phyloP scores from a whole-genome alignment of 2,888 invertebrate species.

The Drosophila dives region DNA sequence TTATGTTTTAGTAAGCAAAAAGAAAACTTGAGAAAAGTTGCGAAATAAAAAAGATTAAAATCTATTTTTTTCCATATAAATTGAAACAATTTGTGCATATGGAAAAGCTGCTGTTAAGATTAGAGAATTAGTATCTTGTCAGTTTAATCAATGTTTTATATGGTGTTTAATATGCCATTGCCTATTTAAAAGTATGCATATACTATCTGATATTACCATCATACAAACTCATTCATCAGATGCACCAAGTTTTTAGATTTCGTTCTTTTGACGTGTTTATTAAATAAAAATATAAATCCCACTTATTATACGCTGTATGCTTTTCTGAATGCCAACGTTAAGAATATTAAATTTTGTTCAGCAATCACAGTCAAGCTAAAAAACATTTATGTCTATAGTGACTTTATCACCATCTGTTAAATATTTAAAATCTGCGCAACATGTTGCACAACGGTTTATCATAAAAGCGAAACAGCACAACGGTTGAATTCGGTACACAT shows the following conservation, averaged over 20 bases:
- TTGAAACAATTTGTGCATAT: constrained; percentile 37
- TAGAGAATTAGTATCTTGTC: neutral
- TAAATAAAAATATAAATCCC: neutral
- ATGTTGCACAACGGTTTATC: neutral
- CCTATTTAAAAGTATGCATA: constrained; percentile 25
- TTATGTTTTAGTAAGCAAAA: constrained; percentile 10
- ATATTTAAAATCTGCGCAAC: neutral
- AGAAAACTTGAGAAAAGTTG: constrained; percentile 31
- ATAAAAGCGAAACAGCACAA: neutral
- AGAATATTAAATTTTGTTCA: neutral
- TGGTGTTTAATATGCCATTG: constrained; percentile 21
- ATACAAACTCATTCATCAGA: neutral
- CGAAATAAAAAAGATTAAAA: constrained; percentile 34
- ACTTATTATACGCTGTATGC: constrained; percentile 12
- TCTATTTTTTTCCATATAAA: constrained; percentile 56
- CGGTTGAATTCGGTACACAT: neutral
- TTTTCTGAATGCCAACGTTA: neutral
- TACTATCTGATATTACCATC: constrained; percentile 3
- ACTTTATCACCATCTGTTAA: neutral
- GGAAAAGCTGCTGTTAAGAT: constrained; percentile 40
- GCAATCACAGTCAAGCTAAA: neutral
- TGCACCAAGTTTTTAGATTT: constrained; percentile 54
- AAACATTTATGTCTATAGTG: neutral
- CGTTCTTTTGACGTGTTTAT: constrained; percentile 55
- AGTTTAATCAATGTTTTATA: constrained; percentile 6